A percentile compares a stretch with the other conserved stretches of the same genome.
phyloP scores from a whole-genome alignment of 2,113 vertebrate genomes.

The Petaurus breviceps region DNA sequence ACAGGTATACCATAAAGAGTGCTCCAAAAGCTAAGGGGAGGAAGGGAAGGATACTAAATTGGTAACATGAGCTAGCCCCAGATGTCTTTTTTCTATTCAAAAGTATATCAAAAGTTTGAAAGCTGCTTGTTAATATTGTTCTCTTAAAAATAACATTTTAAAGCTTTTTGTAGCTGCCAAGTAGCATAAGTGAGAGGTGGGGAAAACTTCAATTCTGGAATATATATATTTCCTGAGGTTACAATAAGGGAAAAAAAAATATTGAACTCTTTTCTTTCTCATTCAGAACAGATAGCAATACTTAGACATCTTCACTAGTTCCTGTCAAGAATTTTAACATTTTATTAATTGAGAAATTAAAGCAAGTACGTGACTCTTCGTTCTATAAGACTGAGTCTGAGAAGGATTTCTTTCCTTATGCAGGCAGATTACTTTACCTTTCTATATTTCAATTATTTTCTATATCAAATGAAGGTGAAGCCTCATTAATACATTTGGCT shows the following conservation, averaged over 20 bases:
- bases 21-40: conserved; percentile 53
- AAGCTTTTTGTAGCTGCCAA: conserved; percentile 56
- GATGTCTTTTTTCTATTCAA: conserved; percentile 50
- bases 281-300: conserved; percentile 44
- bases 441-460: background rate
- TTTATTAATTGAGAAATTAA: conserved; percentile 36
- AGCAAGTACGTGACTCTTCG: background rate
- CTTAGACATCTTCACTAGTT: conserved; percentile 46
- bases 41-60: conserved; percentile 35
- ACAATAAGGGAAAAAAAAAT: conserved; percentile 31
- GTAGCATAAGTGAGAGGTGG: conserved; percentile 8
- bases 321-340: conserved; percentile 47
- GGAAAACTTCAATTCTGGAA: background rate
- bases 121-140: conserved; percentile 57
- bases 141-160: conserved; percentile 50
- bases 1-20: conserved; percentile 57
- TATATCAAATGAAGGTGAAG: background rate
- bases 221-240: conserved; percentile 1
- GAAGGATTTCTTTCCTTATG: background rate
- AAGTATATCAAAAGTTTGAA: conserved; percentile 64
- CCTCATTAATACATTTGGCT: background rate
- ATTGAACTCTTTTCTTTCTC: conserved; percentile 32
- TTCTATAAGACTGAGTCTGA: background rate
- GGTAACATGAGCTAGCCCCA: background rate
- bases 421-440: background rate